Percentiles rank a stretch among this genome's conserved stretches.
phyloP scores from a whole-genome alignment of 37 sponge, comb jelly and placozoan genomes.

The Mnemiopsis leidyi region DNA sequence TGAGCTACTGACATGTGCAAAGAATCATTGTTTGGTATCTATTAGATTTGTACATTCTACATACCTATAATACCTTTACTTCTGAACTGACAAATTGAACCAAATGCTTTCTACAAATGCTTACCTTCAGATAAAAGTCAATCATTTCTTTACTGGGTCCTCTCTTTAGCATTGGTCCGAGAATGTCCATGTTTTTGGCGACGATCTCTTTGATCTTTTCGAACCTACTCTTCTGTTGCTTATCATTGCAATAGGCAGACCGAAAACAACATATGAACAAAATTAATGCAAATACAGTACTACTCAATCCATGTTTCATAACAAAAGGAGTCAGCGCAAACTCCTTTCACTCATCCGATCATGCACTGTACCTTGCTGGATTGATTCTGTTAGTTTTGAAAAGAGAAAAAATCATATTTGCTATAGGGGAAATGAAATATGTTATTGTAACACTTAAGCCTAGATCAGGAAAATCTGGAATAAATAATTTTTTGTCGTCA shows the following conservation, averaged over 20 bases:
- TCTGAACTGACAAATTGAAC: not conserved
- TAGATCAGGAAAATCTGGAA: no score
- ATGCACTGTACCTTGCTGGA: no score
- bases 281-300: not conserved
- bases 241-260: not conserved
- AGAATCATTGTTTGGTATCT: no score
- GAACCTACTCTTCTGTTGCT: slow-evolving; percentile 34
- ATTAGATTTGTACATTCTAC: no score
- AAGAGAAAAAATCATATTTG: no score
- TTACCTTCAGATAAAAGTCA: not conserved
- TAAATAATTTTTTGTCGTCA: no score
- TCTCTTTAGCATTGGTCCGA: not conserved
- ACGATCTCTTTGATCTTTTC: slow-evolving; percentile 27
- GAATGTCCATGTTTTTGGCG: not conserved
- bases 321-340: not conserved
- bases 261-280: not conserved
- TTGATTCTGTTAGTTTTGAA: no score
- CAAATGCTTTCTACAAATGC: no score
- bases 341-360: not conserved
- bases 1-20: no score
- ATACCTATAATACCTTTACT: no score
- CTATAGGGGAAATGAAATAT: no score
- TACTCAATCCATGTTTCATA: slow-evolving; percentile 27
- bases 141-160: not conserved
- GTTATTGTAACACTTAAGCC: no score